Evolutionary conservation across 2,888 invertebrate genomes (phyloP), one percentile per base, ranked within the genome.

Genomic region (Zelleria hepariella): DNA sequence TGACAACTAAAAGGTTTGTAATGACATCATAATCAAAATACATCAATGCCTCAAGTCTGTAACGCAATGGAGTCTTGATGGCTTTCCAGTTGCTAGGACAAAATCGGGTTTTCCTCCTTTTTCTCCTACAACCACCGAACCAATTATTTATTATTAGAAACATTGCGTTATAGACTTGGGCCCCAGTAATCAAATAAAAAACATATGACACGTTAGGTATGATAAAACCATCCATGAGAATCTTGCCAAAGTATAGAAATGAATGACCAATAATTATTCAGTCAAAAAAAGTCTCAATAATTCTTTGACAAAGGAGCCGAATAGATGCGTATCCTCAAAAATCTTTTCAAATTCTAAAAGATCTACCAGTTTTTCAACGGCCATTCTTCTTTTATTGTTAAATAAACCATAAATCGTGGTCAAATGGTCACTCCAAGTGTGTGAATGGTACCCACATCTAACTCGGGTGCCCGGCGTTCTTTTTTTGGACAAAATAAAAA

Each of bases 331-430:
- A 58, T 60, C 53, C 67, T 70, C 68, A 68, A 66, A 71, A 71
- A 71, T 70, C 74, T 66, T 63, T 63, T 62, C 62, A 64, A 61
- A 63, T 67, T 65, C 61, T 62, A 65, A 65, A 65, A 63, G 62
- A 62, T 59, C 60, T 58, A 42, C 32, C 32, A 42, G 32, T 63
- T 74, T 75, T 78, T 77, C 70, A 67, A 63, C 61, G 63, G 63
- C 73, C 69, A 76, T 78, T 76, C 74, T 74, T 74, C 80, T 78
- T 80, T 83, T 81, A 84, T 87, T 86, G 86, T 86, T 82, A 77
- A 86, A 86, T 87, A 88, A 81, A 85, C 86, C 80, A 88, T 88
- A 88, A 87, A 88, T 88, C 83, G 78, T 85, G 74, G 76, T 78
- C 80, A 83, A 86, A 86, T 82, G 82, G 80, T 75, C 81, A 78